Base-by-base conservation (phyloP, 92 coral and sea anemone genomes). In the Pocillopora meandrina region DNA sequence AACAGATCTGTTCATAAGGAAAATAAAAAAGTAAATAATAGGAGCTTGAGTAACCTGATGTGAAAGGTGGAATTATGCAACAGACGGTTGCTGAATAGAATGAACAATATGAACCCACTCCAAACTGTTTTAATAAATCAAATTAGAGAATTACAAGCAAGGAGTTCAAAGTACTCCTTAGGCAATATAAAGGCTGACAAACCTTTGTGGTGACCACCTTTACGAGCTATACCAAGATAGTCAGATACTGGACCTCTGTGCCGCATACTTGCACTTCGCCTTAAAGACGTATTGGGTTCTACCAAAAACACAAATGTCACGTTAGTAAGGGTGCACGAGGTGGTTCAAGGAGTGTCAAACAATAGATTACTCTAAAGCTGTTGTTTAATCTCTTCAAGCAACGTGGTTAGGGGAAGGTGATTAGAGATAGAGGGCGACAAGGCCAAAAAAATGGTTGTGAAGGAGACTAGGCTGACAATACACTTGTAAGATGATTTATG, bases 121-220 rank as follows among this genome's bases (percentile, higher is more conserved):
- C 33, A n/a, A 64, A 19, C 68, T 19, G 20, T 65, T 19, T 18
- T 0, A 10, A 19, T 8, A 62, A 10, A 9, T n/a, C 35, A 12
- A 9, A 23, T 31, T 26, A 12, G 34, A 12, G 8, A 13, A 11
- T 67, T 67, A 18, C 14, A 65, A 65, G n/a, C 42, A 20, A 11
- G 14, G 23, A 9, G 23, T 18, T 64, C 1, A 19, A 9, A 2
- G 3, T 26, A 19, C 52, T 42, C 52, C 52, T 42, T 19, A 11
- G 6, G 15, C 12, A 23, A 65, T 19, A 19, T 19, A n/a, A 7
- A 19, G 69, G n/a, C 31, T 11, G 12, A 71, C 85, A 59, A 19
- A 83, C 86, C 86, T 74, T 74, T 73, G 74, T 83, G 86, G 21
- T 83, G 86, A 26, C 86, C 86, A 49, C 86, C 86, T 49, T 83